Base-by-base conservation (phyloP, 2,797 vertebrate species). In the Limosa lapponica region DNA sequence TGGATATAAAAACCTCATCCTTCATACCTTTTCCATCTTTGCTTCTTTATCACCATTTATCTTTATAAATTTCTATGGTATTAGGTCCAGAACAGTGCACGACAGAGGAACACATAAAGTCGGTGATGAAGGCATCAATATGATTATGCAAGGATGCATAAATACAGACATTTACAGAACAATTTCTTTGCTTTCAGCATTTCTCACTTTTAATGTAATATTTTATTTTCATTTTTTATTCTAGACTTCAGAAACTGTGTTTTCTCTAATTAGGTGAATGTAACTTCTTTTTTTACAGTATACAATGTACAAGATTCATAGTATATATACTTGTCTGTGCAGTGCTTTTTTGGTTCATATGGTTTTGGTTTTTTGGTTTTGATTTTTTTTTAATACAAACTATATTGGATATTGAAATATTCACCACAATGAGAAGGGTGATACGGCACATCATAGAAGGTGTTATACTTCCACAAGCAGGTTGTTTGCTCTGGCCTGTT, bases 41-140 rank as follows among this genome's bases (percentile, higher is more conserved):
- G 73, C 66, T 75, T 89, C 61, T 88, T 86, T 87, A 55, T 82
- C 62, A 44, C n/a, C 43, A 95, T 95, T 96, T 84, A 72, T 96
- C 87, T 89, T 93, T 67, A 93, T 93, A 52, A 82, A 22, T 72
- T 91, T 70, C 66, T 89, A 30, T 24, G 27, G 25, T 39, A 43
- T 72, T 49, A 32, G n/a, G 39, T 71, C 57, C 73, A 51, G 66
- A 51, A 15, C 16, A 66, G 36, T 13, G 51, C 64, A 43, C 37
- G 77, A 11, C 16, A 81, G 41, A 75, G 65, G 54, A 83, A n/a
- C 7, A 7, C 30, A 43, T 72, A 32, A 58, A 57, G 46, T 23
- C 39, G 46, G n/a, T n/a, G 65, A 43, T 25, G 44, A 77, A 25
- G 0, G 2, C 80, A 23, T 11, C 20, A 90, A 57, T 41, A 57